A percentile compares a stretch with the other conserved stretches of the same genome.
These are phyloP conservation scores for Furcula furcula DNA, from an alignment of 2,888 invertebrate species.

Conservation along the genomic window DNA sequence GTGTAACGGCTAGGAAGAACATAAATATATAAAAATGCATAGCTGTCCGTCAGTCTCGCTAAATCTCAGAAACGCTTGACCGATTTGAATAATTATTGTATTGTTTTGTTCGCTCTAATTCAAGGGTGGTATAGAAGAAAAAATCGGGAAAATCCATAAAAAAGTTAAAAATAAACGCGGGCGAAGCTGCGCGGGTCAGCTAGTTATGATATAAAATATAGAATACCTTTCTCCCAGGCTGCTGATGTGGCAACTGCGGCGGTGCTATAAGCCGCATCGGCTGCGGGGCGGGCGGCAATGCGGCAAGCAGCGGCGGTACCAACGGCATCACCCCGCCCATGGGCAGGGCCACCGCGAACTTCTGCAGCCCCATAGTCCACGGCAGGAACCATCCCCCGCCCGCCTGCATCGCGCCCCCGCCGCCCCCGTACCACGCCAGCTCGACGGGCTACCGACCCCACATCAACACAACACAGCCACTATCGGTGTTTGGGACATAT, in stretches of 20 bases:
- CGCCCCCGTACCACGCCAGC: constrained; percentile 79
- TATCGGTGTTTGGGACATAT: constrained; percentile 29
- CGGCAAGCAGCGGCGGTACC: constrained; percentile 68
- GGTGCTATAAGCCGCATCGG: constrained; percentile 70
- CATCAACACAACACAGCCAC: constrained; percentile 56
- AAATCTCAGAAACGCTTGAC: too few relatives aligned
- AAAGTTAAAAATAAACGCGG: too few relatives aligned
- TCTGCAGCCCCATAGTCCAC: constrained; percentile 76
- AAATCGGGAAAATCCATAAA: too few relatives aligned
- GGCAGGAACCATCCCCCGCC: constrained; percentile 75
- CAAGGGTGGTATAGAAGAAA: too few relatives aligned
- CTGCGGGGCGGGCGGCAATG: constrained; percentile 64
- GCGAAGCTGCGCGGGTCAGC: too few relatives aligned
- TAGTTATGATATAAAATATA: too few relatives aligned
- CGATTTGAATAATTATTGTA: too few relatives aligned
- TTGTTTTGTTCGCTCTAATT: too few relatives aligned
- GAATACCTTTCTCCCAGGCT: constrained; percentile 68
- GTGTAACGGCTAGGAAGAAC: too few relatives aligned
- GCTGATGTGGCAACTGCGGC: constrained; percentile 60
- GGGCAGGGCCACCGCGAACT: constrained; percentile 74
- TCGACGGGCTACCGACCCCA: constrained; percentile 59
- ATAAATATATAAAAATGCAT: too few relatives aligned
- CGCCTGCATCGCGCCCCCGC: constrained; percentile 73
- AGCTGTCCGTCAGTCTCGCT: too few relatives aligned
- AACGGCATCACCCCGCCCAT: constrained; percentile 74